phyloP scores from a whole-genome alignment of 2,888 invertebrate species.

The Molanna angustata region DNA sequence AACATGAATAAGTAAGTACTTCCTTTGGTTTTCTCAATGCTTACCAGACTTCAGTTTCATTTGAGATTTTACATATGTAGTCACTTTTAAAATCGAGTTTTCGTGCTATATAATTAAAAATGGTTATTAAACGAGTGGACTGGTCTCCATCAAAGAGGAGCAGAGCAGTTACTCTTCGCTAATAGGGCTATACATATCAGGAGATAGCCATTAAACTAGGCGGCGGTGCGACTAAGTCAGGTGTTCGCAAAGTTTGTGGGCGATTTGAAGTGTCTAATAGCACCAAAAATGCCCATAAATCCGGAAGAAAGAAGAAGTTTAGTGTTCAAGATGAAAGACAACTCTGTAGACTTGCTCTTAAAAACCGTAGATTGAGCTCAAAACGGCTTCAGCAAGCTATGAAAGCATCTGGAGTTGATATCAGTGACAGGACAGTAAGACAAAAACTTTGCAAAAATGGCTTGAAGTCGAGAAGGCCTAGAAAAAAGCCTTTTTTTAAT shows the following conservation, averaged over 20 bases:
- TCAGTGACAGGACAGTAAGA: neutral
- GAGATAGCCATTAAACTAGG: no score
- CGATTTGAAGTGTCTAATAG: neutral
- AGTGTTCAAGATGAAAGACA: neutral
- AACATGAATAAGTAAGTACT: no score
- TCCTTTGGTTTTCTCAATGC: no score
- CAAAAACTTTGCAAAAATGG: neutral
- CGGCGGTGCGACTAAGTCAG: no score
- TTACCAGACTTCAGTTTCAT: no score
- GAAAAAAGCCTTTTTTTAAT: neutral
- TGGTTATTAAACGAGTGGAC: no score
- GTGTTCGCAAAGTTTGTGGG: slow-evolving; percentile 2
- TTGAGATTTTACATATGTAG: no score
- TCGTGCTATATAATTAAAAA: no score
- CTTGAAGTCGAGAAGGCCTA: neutral
- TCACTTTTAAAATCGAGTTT: no score
- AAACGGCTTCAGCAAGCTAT: slow-evolving; percentile 1
- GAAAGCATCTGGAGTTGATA: neutral
- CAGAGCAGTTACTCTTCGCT: no score
- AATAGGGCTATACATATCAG: no score
- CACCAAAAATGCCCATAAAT: slow-evolving; percentile 1
- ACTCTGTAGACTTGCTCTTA: neutral
- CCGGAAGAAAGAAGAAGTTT: slow-evolving; percentile 1
- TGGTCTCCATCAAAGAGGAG: no score
- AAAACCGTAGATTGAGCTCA: neutral